phyloP scores from a whole-genome alignment of 2,888 invertebrate genomes.

The Acleris literana region DNA sequence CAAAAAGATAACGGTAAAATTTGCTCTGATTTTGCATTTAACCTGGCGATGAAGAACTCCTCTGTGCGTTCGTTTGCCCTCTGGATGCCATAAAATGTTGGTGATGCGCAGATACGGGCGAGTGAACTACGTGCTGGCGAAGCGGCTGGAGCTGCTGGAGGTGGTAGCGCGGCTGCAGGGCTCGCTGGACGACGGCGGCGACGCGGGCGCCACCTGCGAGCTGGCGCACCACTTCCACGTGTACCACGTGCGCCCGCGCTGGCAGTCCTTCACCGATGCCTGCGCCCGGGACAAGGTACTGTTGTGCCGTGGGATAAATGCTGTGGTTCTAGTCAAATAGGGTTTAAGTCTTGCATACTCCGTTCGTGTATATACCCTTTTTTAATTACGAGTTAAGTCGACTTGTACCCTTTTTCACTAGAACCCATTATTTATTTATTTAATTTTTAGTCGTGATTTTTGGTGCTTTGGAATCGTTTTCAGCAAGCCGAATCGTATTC shows the following conservation, averaged over 20 bases:
- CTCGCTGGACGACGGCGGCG: slow-evolving; percentile 92
- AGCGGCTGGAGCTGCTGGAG: slow-evolving; percentile 93
- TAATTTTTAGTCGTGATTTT: not conserved
- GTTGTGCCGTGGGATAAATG: too few species aligned
- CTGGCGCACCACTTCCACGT: slow-evolving; percentile 99
- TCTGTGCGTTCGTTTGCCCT: too few species aligned
- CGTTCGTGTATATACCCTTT: too few species aligned
- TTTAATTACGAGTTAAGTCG: too few species aligned
- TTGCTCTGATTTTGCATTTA: too few species aligned
- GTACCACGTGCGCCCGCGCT: slow-evolving; percentile 95
- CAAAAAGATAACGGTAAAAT: too few species aligned
- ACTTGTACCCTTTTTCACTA: too few species aligned
- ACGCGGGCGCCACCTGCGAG: slow-evolving; percentile 98
- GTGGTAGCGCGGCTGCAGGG: slow-evolving; percentile 95
- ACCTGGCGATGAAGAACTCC: too few species aligned
- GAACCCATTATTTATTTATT: not conserved
- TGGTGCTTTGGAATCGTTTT: not conserved
- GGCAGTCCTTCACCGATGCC: slow-evolving; percentile 92
- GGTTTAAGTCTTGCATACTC: too few species aligned
- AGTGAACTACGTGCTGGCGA: slow-evolving; percentile 98
- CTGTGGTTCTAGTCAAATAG: too few species aligned
- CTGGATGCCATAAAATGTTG: too few species aligned
- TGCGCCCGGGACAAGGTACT: slow-evolving; percentile 51
- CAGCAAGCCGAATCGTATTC: too few species aligned
- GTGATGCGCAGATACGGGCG: slow-evolving; percentile 90